phyloP scores from a whole-genome alignment of 2,113 vertebrate species.

The Pollachius pollachius region DNA sequence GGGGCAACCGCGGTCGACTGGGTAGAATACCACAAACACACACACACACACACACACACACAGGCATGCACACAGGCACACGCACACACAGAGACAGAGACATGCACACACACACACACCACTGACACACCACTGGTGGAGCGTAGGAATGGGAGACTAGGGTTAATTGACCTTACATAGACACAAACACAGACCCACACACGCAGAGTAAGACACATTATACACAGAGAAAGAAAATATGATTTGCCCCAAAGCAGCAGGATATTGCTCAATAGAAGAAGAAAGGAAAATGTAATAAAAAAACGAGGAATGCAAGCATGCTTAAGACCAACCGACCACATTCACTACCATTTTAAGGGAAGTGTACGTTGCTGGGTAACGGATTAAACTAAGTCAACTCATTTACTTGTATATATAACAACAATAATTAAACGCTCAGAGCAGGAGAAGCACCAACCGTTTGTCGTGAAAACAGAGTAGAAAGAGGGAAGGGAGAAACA shows the following conservation, averaged over 20 bases:
- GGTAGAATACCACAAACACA: no score
- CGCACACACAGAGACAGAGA: neutral
- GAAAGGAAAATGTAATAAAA: neutral
- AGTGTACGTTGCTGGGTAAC: no score
- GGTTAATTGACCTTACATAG: neutral
- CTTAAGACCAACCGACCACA: no score
- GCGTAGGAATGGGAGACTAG: neutral
- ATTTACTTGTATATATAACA: no score
- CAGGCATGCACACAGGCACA: neutral
- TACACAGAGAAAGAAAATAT: conserved; percentile 39
- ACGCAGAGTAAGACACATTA: conserved; percentile 13
- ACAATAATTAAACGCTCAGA: no score
- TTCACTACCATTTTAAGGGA: no score
- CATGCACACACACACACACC: no score
- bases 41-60: neutral
- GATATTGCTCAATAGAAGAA: conserved; percentile 27
- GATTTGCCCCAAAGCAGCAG: conserved; percentile 38
- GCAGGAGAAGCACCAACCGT: no score
- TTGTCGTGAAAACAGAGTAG: no score
- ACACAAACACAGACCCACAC: conserved; percentile 5
- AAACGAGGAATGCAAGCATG: conserved; percentile 19
- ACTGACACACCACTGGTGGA: neutral
- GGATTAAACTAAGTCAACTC: no score
- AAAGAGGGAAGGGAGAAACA: no score
- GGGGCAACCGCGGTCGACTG: conserved; percentile 20